Base-by-base conservation (phyloP, 2,113 vertebrate genomes). In the Larimichthys crocea region DNA sequence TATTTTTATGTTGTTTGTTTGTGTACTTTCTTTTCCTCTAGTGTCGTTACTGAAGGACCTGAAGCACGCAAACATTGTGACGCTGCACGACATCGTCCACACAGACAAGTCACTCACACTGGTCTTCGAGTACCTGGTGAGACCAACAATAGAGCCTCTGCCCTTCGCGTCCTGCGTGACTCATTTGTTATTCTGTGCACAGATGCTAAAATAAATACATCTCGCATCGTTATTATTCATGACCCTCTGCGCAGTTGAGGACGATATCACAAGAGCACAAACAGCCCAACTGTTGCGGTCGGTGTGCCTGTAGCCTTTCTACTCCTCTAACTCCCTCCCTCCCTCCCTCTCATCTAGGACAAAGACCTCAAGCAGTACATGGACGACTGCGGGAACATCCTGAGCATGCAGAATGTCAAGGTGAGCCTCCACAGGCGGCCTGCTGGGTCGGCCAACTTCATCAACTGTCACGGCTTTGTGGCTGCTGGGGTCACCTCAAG, bases 21-120 rank as follows among this genome's bases (percentile, higher is more conserved):
- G 1, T 35, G 31, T 35, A 35, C 66, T 49, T 26, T 44, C 10
- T 59, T 50, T 22, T 14, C 64, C 16, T 85, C 74, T 86, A 99
- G 98, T 99, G 89, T 99, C 98, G 20, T 93, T 99, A 80, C 92
- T 99, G 90, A 99, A 99, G 96, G 97, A 99, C 90, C 94, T 99
- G 93, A 99, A 99, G 92, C 98, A 99, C 90, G 97, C 97, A 88
- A 99, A 99, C 95, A 99, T 99, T 60, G 98, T 99, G 90, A 99
- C 97, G 0, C 96, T 99, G 80, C 98, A 99, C 6, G 98, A 99
- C 87, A 99, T 99, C 90, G 93, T 99, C 86, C 98, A 99, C 91
- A 99, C 98, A 24, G 97, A 99, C 76, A 99, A 98, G 93, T 99
- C 97, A 74, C 96, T 99, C 94, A 99, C 98, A 71, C 95, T 99